Evolutionary conservation across 2,888 invertebrate species (phyloP), one percentile per base, ranked within the genome.

Genomic region (Cyclophora albipunctata): DNA sequence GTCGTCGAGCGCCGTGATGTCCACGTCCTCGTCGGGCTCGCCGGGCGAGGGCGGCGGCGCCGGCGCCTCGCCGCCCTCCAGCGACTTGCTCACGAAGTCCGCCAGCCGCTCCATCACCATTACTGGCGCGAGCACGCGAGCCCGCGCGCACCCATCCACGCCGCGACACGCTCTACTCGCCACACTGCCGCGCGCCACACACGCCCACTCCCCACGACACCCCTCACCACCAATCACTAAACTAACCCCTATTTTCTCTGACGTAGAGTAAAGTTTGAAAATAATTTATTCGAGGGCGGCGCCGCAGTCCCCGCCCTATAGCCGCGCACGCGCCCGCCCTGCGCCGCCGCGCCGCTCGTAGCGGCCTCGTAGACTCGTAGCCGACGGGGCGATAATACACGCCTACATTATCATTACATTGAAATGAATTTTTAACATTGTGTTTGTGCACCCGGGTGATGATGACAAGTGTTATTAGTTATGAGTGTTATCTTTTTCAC

Each of bases 61-160:
- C 49, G 87, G 87, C 52, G 81, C 81, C 64, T 85, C 86, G 79
- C 90, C 75, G 63, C 91, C 91, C 75, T 94, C 94, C 83, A 96
- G 94, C 57, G 95, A 95, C 87, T 95, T 95, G 71, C 95, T 95
- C 75, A 96, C 96, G 90, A 96, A 96, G 90, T 95, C 95, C 74
- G 96, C 94, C 82, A 96, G 91, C 90, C 96, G 95, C 90, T 96
- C 96, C 96, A 96, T 96, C 82, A 87, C 84, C 88, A 88, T 87
- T 80, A 87, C 85, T 86, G 85, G 75, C 77, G 76, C 72, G 66
- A 63, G 69, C 67, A 72, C 81, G 77, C 77, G 78, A 63, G 75
- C 67, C 69, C 78, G 73, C 82, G 80, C 82, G 81, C 83, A 75
- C 71, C 73, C 81, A 70, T 76, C 76, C 67, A 74, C 42, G 20